Evolutionary conservation across 2,888 invertebrate genomes (phyloP).

Genomic region (Liopterus haemorrhoidalis): DNA sequence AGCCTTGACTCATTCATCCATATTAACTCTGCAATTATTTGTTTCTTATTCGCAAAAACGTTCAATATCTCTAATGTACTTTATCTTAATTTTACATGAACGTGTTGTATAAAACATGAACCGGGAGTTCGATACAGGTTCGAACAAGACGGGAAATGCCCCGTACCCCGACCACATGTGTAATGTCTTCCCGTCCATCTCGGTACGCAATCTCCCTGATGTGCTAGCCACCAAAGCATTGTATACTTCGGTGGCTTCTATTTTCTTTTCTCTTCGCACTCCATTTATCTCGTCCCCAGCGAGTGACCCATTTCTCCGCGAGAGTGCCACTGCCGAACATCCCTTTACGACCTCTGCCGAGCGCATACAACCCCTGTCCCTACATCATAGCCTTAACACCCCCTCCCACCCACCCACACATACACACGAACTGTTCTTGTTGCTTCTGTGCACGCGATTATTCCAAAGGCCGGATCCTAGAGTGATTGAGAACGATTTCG

Average conservation of each 20-base stretch:
- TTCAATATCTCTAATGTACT: conserved; percentile 22
- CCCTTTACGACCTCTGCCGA: no score
- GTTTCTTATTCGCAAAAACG: conserved; percentile 13
- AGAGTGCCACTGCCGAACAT: no score
- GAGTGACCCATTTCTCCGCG: no score
- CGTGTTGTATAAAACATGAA: conserved; percentile 21
- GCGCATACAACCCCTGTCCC: no score
- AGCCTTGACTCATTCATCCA: no score
- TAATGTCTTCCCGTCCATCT: conserved; percentile 22
- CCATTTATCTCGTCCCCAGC: conserved; percentile 32
- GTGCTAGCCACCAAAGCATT: no score
- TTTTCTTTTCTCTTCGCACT: conserved; percentile 33
- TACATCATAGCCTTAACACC: no score
- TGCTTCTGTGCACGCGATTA: neutral
- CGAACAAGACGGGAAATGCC: no score
- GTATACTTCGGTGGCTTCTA: conserved; percentile 30
- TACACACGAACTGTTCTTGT: neutral
- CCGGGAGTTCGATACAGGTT: conserved; percentile 13
- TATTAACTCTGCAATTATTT: no score
- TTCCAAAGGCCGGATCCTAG: neutral
- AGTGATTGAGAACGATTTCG: conserved; percentile 4
- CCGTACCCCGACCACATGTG: conserved; percentile 13
- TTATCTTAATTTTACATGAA: conserved; percentile 20
- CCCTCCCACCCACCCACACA: neutral
- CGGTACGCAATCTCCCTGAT: conserved; percentile 21